Percentiles rank a stretch among this genome's conserved stretches.
phyloP scores from a whole-genome alignment of 2,113 vertebrate genomes.

The Rhabdomys dilectus region DNA sequence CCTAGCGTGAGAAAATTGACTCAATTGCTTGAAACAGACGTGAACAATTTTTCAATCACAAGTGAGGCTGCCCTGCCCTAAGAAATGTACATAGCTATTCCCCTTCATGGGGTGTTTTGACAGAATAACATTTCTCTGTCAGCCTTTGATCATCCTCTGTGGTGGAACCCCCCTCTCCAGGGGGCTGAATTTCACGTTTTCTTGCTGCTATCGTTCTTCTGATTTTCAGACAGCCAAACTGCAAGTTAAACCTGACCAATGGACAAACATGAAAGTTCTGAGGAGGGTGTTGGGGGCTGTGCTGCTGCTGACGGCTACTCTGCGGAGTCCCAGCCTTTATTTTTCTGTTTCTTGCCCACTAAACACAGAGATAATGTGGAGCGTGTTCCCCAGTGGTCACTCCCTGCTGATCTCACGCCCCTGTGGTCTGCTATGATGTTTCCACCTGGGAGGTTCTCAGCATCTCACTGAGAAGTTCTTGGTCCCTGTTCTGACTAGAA shows the following conservation, averaged over 20 bases:
- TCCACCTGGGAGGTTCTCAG: background rate
- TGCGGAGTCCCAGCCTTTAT: background rate
- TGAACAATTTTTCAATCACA: constrained; percentile 1
- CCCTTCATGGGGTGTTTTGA: background rate
- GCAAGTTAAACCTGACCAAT: background rate
- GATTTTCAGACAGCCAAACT: background rate
- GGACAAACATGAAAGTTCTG: background rate
- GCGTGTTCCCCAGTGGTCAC: background rate
- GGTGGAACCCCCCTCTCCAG: background rate
- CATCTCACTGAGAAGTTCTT: background rate
- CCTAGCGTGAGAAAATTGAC: background rate
- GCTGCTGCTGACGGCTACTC: background rate
- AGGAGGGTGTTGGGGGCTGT: too few relatives aligned
- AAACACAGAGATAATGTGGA: background rate
- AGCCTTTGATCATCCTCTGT: background rate
- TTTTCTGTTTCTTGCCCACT: background rate
- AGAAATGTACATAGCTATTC: background rate
- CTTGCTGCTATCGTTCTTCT: background rate
- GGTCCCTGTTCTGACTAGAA: background rate
- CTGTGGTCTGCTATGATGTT: background rate
- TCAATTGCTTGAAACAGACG: constrained; percentile 31
- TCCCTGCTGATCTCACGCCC: background rate
- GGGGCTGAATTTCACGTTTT: background rate
- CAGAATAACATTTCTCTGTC: background rate
- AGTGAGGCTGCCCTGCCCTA: background rate